Evolutionary conservation across 2,888 invertebrate species (phyloP).

Genomic region (Caenorhabditis sp.): DNA sequence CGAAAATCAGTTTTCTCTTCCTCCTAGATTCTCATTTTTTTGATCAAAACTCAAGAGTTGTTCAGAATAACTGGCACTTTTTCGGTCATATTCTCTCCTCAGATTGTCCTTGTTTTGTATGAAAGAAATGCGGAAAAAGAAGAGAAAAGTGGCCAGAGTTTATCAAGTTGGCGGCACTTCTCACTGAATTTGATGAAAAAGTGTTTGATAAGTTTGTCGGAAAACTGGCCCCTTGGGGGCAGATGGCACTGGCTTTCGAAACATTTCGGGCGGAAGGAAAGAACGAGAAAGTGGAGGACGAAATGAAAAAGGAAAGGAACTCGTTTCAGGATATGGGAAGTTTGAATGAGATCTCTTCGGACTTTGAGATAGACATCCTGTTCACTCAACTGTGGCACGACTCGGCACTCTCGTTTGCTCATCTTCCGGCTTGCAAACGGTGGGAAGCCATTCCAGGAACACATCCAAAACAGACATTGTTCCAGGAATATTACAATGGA

Average conservation of each 20-base stretch:
- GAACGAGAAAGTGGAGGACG: slow-evolving; percentile 12
- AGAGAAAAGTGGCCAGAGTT: slow-evolving; percentile 11
- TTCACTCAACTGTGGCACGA: slow-evolving; percentile 83
- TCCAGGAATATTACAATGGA: slow-evolving; percentile 82
- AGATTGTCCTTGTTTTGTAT: slow-evolving; percentile 11
- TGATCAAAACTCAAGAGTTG: slow-evolving; percentile 37
- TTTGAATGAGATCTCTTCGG: slow-evolving; percentile 82
- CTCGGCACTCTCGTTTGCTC: slow-evolving; percentile 76
- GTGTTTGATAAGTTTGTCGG: slow-evolving; percentile 61
- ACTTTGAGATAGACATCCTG: slow-evolving; percentile 83
- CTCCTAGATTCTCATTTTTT: slow-evolving; percentile 15
- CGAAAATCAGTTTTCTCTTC: slow-evolving; percentile 10
- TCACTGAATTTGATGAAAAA: slow-evolving; percentile 60
- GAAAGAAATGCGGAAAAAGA: background rate
- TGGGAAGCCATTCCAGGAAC: slow-evolving; percentile 14
- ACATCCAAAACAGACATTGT: background rate
- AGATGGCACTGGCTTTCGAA: slow-evolving; percentile 43
- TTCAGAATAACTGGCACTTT: slow-evolving; percentile 31
- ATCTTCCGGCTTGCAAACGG: slow-evolving; percentile 75
- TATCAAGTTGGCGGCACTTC: slow-evolving; percentile 51
- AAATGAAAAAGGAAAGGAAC: slow-evolving; percentile 11
- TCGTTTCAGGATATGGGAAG: slow-evolving; percentile 80
- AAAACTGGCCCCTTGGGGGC: slow-evolving; percentile 51
- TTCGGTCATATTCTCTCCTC: slow-evolving; percentile 5
- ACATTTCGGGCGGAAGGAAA: slow-evolving; percentile 31